Conservation (phyloP, 2,797 vertebrate genomes). For the Acridotheres tristis region DNA sequence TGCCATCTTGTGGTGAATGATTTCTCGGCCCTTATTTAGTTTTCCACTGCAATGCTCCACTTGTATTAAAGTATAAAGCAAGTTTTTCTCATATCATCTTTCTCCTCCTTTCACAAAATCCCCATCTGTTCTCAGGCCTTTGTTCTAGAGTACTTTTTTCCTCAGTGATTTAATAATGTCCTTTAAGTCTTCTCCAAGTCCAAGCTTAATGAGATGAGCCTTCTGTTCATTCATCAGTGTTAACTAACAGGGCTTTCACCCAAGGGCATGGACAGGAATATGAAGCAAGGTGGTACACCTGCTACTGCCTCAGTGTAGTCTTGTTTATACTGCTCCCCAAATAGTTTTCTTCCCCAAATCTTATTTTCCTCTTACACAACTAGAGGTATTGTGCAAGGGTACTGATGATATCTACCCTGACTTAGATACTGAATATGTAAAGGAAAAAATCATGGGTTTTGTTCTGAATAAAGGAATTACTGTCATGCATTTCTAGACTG, state of each 20-base stretch:
- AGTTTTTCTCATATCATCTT: background rate
- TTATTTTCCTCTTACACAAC: background rate
- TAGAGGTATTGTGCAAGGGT: background rate
- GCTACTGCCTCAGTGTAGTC: background rate
- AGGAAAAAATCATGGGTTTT: background rate
- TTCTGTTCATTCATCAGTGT: background rate
- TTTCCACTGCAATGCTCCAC: background rate
- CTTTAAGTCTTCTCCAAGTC: background rate
- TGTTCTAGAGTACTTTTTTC: background rate
- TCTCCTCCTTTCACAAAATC: background rate
- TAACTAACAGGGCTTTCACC: background rate
- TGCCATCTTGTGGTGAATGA: conserved; percentile 42
- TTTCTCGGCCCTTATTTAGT: background rate
- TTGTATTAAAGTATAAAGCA: background rate
- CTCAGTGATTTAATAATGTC: background rate
- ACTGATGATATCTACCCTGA: background rate
- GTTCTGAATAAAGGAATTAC: background rate
- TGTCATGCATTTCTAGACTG: background rate
- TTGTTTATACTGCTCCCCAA: background rate
- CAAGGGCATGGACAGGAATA: background rate
- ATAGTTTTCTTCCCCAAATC: background rate
- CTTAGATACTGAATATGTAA: background rate
- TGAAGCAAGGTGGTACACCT: background rate
- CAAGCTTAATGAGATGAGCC: background rate
- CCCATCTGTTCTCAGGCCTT: background rate